These are phyloP conservation scores for Ellobium chinense DNA, from an alignment of 2,888 invertebrate genomes.

Conservation along the genomic window DNA sequence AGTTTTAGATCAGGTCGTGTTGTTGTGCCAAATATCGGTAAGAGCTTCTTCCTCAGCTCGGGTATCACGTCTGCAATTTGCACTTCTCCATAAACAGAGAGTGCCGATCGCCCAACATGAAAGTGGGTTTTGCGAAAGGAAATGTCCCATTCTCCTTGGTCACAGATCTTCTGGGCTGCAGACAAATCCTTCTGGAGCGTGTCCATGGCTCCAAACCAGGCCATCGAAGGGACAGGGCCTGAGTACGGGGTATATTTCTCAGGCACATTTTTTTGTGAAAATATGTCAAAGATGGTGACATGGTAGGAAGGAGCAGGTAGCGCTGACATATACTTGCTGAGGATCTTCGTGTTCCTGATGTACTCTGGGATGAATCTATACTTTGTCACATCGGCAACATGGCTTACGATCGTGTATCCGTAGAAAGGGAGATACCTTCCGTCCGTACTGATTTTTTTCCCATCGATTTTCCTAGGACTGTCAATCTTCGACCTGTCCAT, in stretches of 20 bases:
- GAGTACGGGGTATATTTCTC: neutral
- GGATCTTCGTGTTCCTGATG: neutral
- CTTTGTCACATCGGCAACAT: neutral
- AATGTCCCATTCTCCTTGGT: neutral
- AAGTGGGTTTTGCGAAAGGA: neutral
- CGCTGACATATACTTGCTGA: neutral
- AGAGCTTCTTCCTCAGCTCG: neutral
- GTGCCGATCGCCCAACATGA: neutral
- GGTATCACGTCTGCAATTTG: neutral
- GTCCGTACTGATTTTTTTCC: neutral
- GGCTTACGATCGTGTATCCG: neutral
- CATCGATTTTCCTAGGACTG: too few species aligned
- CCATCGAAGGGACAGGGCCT: neutral
- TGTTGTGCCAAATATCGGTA: neutral
- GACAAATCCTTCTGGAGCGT: neutral
- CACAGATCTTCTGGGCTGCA: conserved; percentile 2
- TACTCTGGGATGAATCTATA: neutral
- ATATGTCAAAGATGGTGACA: conserved; percentile 3
- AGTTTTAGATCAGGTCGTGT: neutral
- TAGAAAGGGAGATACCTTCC: conserved; percentile 16
- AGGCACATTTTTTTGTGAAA: conserved; percentile 1
- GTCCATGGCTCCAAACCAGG: neutral
- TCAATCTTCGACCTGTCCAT: too few species aligned
- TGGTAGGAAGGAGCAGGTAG: conserved; percentile 9
- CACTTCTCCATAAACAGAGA: neutral